Conservation (phyloP, 2,888 invertebrate species). For the Hypercompe scribonia region DNA sequence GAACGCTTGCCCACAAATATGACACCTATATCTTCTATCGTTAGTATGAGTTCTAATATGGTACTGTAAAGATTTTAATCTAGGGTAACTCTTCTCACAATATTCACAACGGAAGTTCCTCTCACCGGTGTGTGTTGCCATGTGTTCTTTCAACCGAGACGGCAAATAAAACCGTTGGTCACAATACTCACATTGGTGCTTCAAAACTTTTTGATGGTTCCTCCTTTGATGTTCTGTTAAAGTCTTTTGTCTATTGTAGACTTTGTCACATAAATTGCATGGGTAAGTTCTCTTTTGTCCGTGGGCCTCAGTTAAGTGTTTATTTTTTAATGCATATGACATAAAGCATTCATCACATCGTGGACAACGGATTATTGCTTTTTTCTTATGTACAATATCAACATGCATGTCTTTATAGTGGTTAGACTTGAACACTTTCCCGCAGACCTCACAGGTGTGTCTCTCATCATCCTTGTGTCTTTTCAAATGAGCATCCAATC, state of each 20-base stretch:
- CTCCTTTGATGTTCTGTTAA: constrained; percentile 78
- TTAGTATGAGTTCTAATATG: constrained; percentile 88
- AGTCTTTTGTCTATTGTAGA: constrained; percentile 79
- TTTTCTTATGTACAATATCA: constrained; percentile 79
- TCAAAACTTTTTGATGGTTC: constrained; percentile 79
- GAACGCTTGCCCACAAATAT: constrained; percentile 86
- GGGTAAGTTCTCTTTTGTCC: constrained; percentile 79
- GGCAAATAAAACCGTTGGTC: constrained; percentile 84
- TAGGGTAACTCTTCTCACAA: constrained; percentile 87
- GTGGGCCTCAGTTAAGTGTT: constrained; percentile 78
- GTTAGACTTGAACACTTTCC: constrained; percentile 79
- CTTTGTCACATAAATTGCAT: constrained; percentile 80
- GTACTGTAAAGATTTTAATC: constrained; percentile 86
- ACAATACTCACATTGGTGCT: constrained; percentile 85
- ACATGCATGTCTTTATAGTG: constrained; percentile 83
- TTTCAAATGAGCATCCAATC: constrained; percentile 81
- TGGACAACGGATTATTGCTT: constrained; percentile 78
- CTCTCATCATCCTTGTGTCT: constrained; percentile 82
- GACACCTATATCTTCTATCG: constrained; percentile 85
- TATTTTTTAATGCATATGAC: constrained; percentile 79
- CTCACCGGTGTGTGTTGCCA: constrained; percentile 85
- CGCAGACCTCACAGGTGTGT: constrained; percentile 83
- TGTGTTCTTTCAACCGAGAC: constrained; percentile 80
- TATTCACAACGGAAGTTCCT: constrained; percentile 86
- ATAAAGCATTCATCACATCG: constrained; percentile 81